These are phyloP conservation scores for Tetropium fuscum DNA, from an alignment of 2,888 invertebrate genomes.

Conservation along the genomic window DNA sequence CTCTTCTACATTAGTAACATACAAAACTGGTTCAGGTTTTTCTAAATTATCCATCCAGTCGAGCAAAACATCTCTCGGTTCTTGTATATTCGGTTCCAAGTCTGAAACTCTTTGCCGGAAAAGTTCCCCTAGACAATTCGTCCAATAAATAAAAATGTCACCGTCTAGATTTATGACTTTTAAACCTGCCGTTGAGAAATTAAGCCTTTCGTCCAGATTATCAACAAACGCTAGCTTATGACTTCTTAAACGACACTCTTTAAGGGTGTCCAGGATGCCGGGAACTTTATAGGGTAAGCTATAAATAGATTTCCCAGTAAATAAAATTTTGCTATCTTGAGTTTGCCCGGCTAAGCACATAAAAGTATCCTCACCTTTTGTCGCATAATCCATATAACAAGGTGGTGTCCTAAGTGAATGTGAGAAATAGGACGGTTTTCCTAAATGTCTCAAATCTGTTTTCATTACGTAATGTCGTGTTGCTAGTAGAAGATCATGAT, in stretches of 20 bases:
- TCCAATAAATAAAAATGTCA: constrained; percentile 40
- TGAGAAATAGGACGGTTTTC: constrained; percentile 38
- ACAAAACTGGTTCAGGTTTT: constrained; percentile 29
- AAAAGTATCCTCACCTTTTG: constrained; percentile 34
- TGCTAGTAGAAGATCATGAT: constrained; percentile 36
- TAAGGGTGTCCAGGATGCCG: constrained; percentile 40
- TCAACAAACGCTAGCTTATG: constrained; percentile 38
- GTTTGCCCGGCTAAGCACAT: constrained; percentile 45
- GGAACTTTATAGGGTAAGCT: constrained; percentile 49
- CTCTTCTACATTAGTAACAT: constrained; percentile 43
- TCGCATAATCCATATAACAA: constrained; percentile 45
- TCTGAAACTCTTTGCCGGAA: constrained; percentile 45
- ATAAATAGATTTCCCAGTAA: constrained; percentile 43
- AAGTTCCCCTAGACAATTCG: constrained; percentile 48
- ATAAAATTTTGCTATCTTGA: constrained; percentile 46
- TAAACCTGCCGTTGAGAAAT: constrained; percentile 44
- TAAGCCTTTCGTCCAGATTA: constrained; percentile 38
- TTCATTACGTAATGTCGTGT: constrained; percentile 48
- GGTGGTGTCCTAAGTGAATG: constrained; percentile 45
- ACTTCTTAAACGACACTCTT: constrained; percentile 36
- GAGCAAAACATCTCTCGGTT: constrained; percentile 31
- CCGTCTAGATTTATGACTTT: constrained; percentile 43
- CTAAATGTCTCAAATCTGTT: constrained; percentile 40
- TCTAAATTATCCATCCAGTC: constrained; percentile 43
- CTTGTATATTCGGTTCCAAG: constrained; percentile 8